A percentile compares a stretch with the other conserved stretches of the same genome.
phyloP scores from a whole-genome alignment of 1,140 invertebrate genomes.

The Cotesia glomerata region DNA sequence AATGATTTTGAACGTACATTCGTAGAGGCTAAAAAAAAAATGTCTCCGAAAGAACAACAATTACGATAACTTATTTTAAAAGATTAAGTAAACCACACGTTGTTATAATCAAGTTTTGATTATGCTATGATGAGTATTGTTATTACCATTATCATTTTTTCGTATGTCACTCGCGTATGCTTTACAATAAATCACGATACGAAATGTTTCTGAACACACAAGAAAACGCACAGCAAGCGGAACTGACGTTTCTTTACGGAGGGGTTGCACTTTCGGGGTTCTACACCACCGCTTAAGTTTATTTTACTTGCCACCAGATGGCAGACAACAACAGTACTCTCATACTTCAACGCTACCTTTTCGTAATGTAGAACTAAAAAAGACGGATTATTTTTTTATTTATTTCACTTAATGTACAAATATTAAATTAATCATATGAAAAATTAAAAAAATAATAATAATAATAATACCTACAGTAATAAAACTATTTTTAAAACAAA shows the following conservation, averaged over 20 bases:
- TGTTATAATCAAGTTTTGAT: neutral
- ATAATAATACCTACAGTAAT: neutral
- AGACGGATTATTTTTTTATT: slow-evolving; percentile 42
- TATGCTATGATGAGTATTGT: neutral
- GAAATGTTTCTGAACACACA: slow-evolving; percentile 19
- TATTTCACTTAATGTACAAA: neutral
- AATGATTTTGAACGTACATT: neutral
- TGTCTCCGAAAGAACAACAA: neutral
- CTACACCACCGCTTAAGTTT: slow-evolving; percentile 36
- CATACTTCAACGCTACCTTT: neutral
- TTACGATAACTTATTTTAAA: neutral
- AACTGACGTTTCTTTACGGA: slow-evolving; percentile 53
- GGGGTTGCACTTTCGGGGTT: slow-evolving; percentile 55
- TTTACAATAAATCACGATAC: slow-evolving; percentile 4
- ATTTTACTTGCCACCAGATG: slow-evolving; percentile 47
- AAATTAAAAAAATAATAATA: neutral
- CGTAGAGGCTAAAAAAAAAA: neutral
- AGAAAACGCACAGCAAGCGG: slow-evolving; percentile 42
- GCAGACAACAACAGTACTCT: slow-evolving; percentile 35
- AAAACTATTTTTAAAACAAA: too few relatives aligned
- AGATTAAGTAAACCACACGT: neutral
- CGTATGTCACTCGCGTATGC: neutral
- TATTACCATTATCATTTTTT: neutral
- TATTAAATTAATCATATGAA: neutral
- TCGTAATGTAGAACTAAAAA: neutral